phyloP scores from a whole-genome alignment of 1,140 invertebrate genomes.

The Pseudomyrmex pallidus region DNA sequence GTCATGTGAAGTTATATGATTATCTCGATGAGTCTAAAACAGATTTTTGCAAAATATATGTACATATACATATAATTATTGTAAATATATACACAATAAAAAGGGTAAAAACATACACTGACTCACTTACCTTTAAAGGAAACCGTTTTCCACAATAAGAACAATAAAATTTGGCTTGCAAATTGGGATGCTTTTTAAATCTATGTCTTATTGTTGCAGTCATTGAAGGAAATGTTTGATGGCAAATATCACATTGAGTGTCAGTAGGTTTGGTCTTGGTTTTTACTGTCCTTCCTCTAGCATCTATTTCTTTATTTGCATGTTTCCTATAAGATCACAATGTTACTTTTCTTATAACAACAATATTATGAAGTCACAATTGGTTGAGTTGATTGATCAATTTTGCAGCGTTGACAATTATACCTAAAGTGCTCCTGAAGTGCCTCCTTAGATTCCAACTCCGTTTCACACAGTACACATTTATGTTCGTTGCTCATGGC shows the following conservation, averaged over 20 bases:
- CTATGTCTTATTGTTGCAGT: constrained; percentile 89
- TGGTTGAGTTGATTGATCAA: background rate
- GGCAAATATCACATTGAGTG: constrained; percentile 87
- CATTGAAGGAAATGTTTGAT: constrained; percentile 87
- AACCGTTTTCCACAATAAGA: constrained; percentile 89
- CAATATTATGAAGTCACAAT: background rate
- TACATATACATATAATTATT: no score
- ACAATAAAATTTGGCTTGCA: constrained; percentile 88
- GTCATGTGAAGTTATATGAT: constrained; percentile 86
- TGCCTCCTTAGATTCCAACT: constrained; percentile 84
- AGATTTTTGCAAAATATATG: constrained; percentile 16
- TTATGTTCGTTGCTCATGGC: constrained; percentile 65
- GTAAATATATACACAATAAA: background rate
- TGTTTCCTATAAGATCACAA: constrained; percentile 81
- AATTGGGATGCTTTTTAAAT: constrained; percentile 88
- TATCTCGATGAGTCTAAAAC: constrained; percentile 86
- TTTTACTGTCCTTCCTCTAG: constrained; percentile 77
- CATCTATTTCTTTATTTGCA: constrained; percentile 85
- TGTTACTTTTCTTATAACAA: no score
- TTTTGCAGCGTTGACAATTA: background rate
- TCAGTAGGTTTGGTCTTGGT: constrained; percentile 64
- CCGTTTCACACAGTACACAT: constrained; percentile 84
- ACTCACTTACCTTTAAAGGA: constrained; percentile 87
- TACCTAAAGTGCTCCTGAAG: constrained; percentile 86
- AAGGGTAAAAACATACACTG: background rate